Conservation (phyloP, 2,113 vertebrate species). For the Labeo catla region DNA sequence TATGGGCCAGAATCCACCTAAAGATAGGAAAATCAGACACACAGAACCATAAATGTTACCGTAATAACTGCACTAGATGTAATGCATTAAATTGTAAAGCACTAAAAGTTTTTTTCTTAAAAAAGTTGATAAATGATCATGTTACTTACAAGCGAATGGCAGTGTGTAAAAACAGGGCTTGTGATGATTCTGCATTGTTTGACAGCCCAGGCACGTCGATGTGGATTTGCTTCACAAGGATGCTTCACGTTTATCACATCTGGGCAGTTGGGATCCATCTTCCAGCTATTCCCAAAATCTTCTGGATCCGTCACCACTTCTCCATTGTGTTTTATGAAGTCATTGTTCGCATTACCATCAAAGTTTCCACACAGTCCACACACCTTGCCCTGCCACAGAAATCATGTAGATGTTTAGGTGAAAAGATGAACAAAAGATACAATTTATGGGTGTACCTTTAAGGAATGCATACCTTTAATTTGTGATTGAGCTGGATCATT, state of each 20-base stretch:
- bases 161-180: constrained; percentile 71
- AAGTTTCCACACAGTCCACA: constrained; percentile 92
- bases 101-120: no score
- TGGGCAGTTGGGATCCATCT: constrained; percentile 77
- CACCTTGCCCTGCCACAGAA: constrained; percentile 75
- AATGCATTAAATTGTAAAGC: no score
- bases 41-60: neutral
- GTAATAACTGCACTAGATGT: neutral
- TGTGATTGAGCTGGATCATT: constrained; percentile 81
- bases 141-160: constrained; percentile 78
- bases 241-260: constrained; percentile 64
- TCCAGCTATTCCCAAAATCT: constrained; percentile 90
- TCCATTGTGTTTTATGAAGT: constrained; percentile 83
- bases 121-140: neutral
- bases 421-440: neutral
- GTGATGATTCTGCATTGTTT: constrained; percentile 83
- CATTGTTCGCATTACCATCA: constrained; percentile 85
- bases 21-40: neutral
- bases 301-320: constrained; percentile 77
- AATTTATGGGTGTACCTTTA: neutral
- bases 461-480: constrained; percentile 79
- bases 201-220: constrained; percentile 81
- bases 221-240: constrained; percentile 78
- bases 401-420: neutral
- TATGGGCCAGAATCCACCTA: constrained; percentile 85